A percentile compares a stretch with the other conserved stretches of the same genome.
phyloP scores from a whole-genome alignment of 2,113 vertebrate genomes.

The Zosterops lateralis region DNA sequence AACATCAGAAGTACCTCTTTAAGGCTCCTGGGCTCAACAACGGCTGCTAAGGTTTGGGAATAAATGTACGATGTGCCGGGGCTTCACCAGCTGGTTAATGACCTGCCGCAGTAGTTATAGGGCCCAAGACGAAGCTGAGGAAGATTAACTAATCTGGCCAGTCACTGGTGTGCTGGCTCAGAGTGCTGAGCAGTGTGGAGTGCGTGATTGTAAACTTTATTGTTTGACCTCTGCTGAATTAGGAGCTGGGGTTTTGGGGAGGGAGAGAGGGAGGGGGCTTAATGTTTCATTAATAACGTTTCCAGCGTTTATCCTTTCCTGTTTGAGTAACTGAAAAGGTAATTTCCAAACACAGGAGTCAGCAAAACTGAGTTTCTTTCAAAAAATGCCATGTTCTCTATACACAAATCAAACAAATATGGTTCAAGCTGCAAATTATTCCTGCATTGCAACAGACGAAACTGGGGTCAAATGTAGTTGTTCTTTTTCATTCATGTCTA shows the following conservation, averaged over 20 bases:
- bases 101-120: constrained; percentile 55
- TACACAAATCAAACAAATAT: not conserved
- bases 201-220: constrained; percentile 29
- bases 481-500: not conserved
- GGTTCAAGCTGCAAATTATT: not conserved
- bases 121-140: constrained; percentile 64
- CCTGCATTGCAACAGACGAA: not conserved
- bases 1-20: constrained; percentile 71
- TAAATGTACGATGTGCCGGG: constrained; percentile 66
- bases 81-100: constrained; percentile 70
- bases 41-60: constrained; percentile 70
- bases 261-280: not conserved
- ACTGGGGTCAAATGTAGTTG: not conserved
- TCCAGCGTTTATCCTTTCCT: constrained; percentile 45
- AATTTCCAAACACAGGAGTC: constrained; percentile 22
- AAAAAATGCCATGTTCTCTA: not conserved
- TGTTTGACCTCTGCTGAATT: constrained; percentile 26
- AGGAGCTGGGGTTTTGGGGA: not conserved
- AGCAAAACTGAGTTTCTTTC: not conserved
- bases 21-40: constrained; percentile 65
- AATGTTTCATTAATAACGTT: constrained; percentile 59
- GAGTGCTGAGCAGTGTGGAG: not conserved
- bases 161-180: constrained; percentile 1
- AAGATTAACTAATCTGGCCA: constrained; percentile 49
- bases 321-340: constrained; percentile 33